These are phyloP conservation scores for Scylla paramamosain DNA, from an alignment of 1,140 invertebrate species.

Conservation along the genomic window DNA sequence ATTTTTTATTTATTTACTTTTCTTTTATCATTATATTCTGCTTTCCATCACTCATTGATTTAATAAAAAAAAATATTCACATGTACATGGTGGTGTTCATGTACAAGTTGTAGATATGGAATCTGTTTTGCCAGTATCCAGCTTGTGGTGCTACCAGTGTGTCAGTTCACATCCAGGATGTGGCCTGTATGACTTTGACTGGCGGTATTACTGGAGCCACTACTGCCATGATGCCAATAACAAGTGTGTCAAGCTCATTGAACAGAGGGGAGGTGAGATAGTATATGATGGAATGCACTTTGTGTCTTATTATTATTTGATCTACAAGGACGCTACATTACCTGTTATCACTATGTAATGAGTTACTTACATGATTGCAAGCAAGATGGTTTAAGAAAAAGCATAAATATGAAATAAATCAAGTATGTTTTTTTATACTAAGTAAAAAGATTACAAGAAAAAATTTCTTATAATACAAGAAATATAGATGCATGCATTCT, in stretches of 20 bases:
- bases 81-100: background rate
- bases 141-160: constrained; percentile 88
- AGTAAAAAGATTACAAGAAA: too few relatives aligned
- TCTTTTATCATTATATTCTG: background rate
- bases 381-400: too few relatives aligned
- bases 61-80: too few relatives aligned
- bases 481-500: too few relatives aligned
- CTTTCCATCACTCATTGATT: background rate
- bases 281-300: background rate
- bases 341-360: too few relatives aligned
- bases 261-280: constrained; percentile 89
- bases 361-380: too few relatives aligned
- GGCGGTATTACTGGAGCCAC: constrained; percentile 88
- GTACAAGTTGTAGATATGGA: background rate
- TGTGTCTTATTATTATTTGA: background rate
- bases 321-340: background rate
- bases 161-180: constrained; percentile 94
- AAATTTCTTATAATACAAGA: too few relatives aligned
- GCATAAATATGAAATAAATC: too few relatives aligned
- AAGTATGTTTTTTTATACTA: too few relatives aligned
- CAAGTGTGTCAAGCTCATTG: constrained; percentile 94
- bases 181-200: constrained; percentile 89
- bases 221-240: constrained; percentile 91
- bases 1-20: background rate
- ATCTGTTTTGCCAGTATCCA: constrained; percentile 45